A percentile compares a stretch with the other conserved stretches of the same genome.
Conservation (phyloP, 2,888 invertebrate species). For the Nomada hirtipes region DNA sequence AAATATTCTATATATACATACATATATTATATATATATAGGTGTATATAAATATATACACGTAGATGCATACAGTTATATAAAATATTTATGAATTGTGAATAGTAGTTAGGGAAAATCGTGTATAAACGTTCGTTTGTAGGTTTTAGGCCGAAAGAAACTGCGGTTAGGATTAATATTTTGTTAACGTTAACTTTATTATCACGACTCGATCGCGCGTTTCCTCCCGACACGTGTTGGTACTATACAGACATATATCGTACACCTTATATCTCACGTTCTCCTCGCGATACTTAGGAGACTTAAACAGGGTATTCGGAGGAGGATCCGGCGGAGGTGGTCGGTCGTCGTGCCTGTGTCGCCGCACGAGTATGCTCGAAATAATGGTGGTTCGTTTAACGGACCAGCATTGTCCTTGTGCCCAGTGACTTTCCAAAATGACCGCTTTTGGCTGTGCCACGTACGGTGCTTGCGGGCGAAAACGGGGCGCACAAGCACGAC, state of each 20-base stretch:
- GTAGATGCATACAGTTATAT: slow-evolving; percentile 52
- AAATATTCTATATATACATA: slow-evolving; percentile 59
- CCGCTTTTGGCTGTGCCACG: slow-evolving; percentile 81
- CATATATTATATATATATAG: slow-evolving; percentile 40
- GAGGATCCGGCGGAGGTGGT: slow-evolving; percentile 16
- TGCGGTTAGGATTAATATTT: slow-evolving; percentile 69
- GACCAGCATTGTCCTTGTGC: slow-evolving; percentile 78
- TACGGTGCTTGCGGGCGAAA: slow-evolving; percentile 78
- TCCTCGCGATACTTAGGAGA: slow-evolving; percentile 67
- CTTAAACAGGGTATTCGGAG: slow-evolving; percentile 77
- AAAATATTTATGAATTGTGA: slow-evolving; percentile 77
- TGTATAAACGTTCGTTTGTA: slow-evolving; percentile 73
- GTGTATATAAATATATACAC: slow-evolving; percentile 44
- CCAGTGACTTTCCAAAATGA: slow-evolving; percentile 80
- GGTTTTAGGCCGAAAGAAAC: slow-evolving; percentile 50
- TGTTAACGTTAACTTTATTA: slow-evolving; percentile 65
- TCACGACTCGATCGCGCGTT: slow-evolving; percentile 61
- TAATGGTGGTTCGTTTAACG: slow-evolving; percentile 68
- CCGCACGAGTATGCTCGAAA: slow-evolving; percentile 74
- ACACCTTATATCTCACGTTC: not conserved
- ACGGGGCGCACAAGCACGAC: slow-evolving; percentile 49
- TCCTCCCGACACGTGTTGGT: slow-evolving; percentile 1
- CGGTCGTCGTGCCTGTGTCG: slow-evolving; percentile 39
- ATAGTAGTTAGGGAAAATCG: slow-evolving; percentile 72
- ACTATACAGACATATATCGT: slow-evolving; percentile 7